Conservation (phyloP, 2,113 vertebrate species). For the Prionailurus viverrinus region DNA sequence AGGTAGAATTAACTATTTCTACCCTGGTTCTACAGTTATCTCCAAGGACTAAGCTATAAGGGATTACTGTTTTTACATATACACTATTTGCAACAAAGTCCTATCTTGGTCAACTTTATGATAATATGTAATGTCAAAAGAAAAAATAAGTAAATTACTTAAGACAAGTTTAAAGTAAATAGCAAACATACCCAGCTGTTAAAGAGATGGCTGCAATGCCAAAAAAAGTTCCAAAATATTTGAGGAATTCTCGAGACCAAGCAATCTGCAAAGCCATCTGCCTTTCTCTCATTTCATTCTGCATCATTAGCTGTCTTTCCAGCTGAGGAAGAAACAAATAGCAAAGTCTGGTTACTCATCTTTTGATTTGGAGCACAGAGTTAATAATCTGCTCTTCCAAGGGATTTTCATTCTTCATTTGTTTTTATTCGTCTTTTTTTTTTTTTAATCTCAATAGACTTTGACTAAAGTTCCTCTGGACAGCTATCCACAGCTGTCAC, state of each 20-base stretch:
- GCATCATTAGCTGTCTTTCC: constrained; percentile 94
- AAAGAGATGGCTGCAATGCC: constrained; percentile 87
- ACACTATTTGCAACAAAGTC: not conserved
- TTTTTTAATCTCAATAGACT: not conserved
- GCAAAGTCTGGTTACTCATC: constrained; percentile 37
- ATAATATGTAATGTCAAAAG: not conserved
- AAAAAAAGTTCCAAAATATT: constrained; percentile 93
- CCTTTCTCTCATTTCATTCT: constrained; percentile 95
- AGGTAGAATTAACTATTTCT: constrained; percentile 17
- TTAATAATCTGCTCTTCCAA: not conserved
- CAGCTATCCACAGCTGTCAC: not conserved
- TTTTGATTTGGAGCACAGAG: constrained; percentile 36
- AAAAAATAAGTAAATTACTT: constrained; percentile 51
- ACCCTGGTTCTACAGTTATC: not conserved
- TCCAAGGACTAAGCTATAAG: not conserved
- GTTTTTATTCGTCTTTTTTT: constrained; percentile 3
- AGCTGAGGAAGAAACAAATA: constrained; percentile 86
- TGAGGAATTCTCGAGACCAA: constrained; percentile 93
- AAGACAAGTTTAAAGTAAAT: constrained; percentile 45
- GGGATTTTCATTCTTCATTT: constrained; percentile 38
- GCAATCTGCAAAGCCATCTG: constrained; percentile 95
- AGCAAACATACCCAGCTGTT: constrained; percentile 87
- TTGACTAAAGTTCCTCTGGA: not conserved
- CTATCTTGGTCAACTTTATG: constrained; percentile 1
- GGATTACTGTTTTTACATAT: not conserved